Conservation (phyloP, 2,888 invertebrate genomes). For the Ephialtes manifestator region DNA sequence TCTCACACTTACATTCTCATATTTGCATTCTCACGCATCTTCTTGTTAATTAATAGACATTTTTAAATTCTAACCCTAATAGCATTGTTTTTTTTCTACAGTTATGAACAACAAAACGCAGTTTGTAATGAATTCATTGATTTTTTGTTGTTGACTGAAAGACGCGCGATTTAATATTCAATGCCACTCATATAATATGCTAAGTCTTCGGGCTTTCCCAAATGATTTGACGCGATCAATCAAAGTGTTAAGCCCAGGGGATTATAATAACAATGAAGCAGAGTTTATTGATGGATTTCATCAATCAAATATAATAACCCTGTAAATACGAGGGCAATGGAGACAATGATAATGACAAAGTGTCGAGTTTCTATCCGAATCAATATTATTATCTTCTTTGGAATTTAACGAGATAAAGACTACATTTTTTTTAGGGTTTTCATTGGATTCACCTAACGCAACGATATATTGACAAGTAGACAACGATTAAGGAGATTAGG, state of each 20-base stretch:
- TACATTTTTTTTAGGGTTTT: conserved; percentile 23
- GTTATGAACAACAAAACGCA: neutral
- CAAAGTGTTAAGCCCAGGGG: neutral
- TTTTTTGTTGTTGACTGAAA: too few relatives aligned
- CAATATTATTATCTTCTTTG: conserved; percentile 55
- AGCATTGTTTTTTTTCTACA: neutral
- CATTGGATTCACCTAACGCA: neutral
- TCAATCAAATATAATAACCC: neutral
- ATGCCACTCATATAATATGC: neutral
- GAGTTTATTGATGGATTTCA: neutral
- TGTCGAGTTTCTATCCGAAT: conserved; percentile 13
- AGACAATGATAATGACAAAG: neutral
- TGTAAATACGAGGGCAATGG: neutral
- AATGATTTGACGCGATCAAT: neutral
- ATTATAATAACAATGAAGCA: neutral
- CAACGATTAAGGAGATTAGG: neutral
- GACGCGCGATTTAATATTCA: neutral
- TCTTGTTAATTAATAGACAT: too few relatives aligned
- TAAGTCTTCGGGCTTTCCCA: neutral
- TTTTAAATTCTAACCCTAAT: too few relatives aligned
- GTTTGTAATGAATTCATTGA: neutral
- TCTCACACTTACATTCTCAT: too few relatives aligned
- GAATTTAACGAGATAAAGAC: conserved; percentile 45
- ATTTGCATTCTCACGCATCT: too few relatives aligned
- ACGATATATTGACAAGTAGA: neutral